phyloP scores from a whole-genome alignment of 2,888 invertebrate species.

The Pammene fasciana region DNA sequence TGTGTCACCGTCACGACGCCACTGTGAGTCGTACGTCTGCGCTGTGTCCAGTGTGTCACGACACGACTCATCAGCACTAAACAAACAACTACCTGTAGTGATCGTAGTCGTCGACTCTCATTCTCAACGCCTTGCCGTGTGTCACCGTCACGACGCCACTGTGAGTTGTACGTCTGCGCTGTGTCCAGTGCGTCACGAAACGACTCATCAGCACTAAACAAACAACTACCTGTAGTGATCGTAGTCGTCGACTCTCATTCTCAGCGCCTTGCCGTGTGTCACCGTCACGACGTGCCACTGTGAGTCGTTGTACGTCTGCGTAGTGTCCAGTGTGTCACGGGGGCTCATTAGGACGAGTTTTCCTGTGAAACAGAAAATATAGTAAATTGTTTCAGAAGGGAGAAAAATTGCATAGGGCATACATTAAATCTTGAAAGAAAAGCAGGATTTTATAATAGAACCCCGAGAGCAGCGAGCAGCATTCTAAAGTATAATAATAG shows the following conservation, averaged over 20 bases:
- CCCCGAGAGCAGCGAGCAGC: too few species aligned
- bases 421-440: too few species aligned
- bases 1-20: too few species aligned
- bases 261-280: constrained; percentile 87
- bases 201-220: too few species aligned
- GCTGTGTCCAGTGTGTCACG: too few species aligned
- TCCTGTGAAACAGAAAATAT: constrained; percentile 52
- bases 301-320: constrained; percentile 90
- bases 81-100: constrained; percentile 45
- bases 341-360: constrained; percentile 87
- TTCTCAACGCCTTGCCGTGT: constrained; percentile 87
- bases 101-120: constrained; percentile 94
- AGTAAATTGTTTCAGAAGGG: too few species aligned
- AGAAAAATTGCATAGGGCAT: too few species aligned
- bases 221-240: constrained; percentile 84
- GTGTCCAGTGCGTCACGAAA: constrained; percentile 86
- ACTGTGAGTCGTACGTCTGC: too few species aligned
- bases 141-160: constrained; percentile 95
- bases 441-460: too few species aligned
- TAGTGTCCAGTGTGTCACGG: constrained; percentile 85
- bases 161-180: constrained; percentile 87
- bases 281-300: constrained; percentile 97
- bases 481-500: too few species aligned
- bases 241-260: constrained; percentile 93
- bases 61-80: too few species aligned